Evolutionary conservation across 2,113 vertebrate species (phyloP), one percentile per base, ranked within the genome.

Genomic region (Crypturellus undulatus): DNA sequence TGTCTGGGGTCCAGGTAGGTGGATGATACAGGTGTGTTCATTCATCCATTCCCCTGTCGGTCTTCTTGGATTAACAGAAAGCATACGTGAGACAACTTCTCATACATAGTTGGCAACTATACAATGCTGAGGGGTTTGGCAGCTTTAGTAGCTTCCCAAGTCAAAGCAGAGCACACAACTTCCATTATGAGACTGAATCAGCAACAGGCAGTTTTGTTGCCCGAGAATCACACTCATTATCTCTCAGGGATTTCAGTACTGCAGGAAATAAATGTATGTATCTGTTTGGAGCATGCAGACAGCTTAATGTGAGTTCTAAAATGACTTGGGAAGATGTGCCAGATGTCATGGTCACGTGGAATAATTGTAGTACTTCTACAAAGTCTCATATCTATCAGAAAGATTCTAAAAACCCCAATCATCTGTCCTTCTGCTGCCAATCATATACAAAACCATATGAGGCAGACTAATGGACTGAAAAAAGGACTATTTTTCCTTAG

Each of bases 341-440:
- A 80, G 59, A 45, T 0, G 0, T 17, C n/a, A 63, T 12, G 34
- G 34, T 14, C 5, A 2, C 47, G 43, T 1, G 0, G 67, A 90
- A 84, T 79, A 80, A 80, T 6, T 2, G 3, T 47, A 10, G 22
- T 79, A 79, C 70, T 43, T 79, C 34, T 71, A 11, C 45, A 26
- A 30, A 78, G 47, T 10, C 59, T 81, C 45, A 12, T 4, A 38
- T 62, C 6, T 67, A 40, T 60, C 32, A 59, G 58, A 45, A 65
- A 73, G 67, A 70, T 28, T 28, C 42, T 22, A 45, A 84, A 90
- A 76, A 30, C 28, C 58, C 42, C 10, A 13, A 72, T 40, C 26
- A 78, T 32, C 65, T 6, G 4, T 0, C 0, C 18, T 76, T 79
- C 26, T 76, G 63, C 63, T 60, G 52, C 13, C 51, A 84, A 14